A percentile compares a stretch with the other conserved stretches of the same genome.
These are phyloP conservation scores for Chymomyza fuscimana DNA, from an alignment of 2,888 invertebrate species.

Conservation along the genomic window DNA sequence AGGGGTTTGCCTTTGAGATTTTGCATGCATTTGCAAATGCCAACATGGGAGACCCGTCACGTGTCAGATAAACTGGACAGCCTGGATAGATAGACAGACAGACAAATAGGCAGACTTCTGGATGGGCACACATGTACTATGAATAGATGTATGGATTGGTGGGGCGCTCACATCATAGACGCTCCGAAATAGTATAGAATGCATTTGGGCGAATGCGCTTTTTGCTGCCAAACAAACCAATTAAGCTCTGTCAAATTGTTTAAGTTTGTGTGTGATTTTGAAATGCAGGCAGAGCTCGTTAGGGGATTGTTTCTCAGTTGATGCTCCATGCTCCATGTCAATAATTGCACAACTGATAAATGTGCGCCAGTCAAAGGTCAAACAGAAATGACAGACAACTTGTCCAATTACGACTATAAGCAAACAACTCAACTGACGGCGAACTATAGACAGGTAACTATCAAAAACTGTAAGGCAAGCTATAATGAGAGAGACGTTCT, in stretches of 20 bases:
- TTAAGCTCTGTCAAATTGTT: slow-evolving; percentile 48
- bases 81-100: neutral
- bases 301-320: neutral
- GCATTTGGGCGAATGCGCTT: slow-evolving; percentile 11
- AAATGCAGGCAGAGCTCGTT: neutral
- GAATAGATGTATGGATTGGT: neutral
- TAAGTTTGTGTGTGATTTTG: neutral
- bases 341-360: slow-evolving; percentile 16
- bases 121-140: slow-evolving; percentile 3
- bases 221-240: slow-evolving; percentile 37
- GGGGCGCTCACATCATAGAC: neutral
- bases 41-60: slow-evolving; percentile 15
- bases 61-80: slow-evolving; percentile 17
- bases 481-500: neutral
- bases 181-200: neutral
- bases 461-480: neutral
- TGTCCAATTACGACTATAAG: neutral
- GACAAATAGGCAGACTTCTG: slow-evolving; percentile 20
- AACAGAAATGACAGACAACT: neutral
- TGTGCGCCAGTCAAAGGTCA: neutral
- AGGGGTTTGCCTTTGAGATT: slow-evolving; percentile 6
- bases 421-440: neutral
- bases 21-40: slow-evolving; percentile 14
- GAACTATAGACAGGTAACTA: neutral
- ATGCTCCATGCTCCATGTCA: neutral